These are phyloP conservation scores for Chondrosia reniformis DNA, from an alignment of 37 sponge, comb jelly and placozoan genomes.

Conservation along the genomic window DNA sequence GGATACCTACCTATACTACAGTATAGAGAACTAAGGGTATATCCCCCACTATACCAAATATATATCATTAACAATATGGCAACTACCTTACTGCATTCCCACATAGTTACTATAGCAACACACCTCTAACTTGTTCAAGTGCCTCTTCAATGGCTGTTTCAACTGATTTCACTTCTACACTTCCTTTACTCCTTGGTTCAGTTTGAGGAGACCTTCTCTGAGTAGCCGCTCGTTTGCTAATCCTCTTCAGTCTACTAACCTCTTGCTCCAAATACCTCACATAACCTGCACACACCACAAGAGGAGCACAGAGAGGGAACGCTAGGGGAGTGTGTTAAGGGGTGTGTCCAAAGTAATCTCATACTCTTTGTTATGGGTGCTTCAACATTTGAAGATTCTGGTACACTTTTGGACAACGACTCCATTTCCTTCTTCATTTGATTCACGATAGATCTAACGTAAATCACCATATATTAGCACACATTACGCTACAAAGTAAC, in stretches of 20 bases:
- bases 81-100: no score
- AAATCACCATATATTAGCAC: neutral
- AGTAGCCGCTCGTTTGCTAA: neutral
- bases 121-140: no score
- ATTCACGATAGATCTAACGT: neutral
- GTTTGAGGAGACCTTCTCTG: no score
- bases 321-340: no score
- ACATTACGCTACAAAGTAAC: neutral
- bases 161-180: neutral
- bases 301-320: no score
- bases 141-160: neutral
- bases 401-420: neutral
- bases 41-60: no score
- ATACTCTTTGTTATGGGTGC: constrained; percentile 5
- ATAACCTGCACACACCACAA: neutral
- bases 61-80: no score
- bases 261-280: constrained; percentile 4
- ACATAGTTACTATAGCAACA: no score
- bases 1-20: no score
- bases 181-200: neutral
- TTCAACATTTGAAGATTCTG: neutral
- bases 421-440: constrained; percentile 12
- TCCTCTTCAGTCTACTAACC: neutral
- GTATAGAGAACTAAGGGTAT: no score
- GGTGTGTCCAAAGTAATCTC: neutral